These are phyloP conservation scores for Hestina assimilis DNA, from an alignment of 1,140 invertebrate species.

Conservation along the genomic window DNA sequence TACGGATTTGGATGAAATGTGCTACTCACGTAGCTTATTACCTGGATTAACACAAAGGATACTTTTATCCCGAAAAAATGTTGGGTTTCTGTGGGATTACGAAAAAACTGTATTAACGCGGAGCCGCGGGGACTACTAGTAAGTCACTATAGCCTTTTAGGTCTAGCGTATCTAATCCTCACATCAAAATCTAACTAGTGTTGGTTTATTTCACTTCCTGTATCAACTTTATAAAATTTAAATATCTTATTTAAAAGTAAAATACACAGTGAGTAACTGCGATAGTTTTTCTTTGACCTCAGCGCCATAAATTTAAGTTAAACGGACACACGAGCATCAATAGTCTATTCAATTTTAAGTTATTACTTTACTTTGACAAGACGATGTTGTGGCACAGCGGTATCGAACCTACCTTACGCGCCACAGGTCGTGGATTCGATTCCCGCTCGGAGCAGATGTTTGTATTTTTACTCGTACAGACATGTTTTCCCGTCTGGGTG, in stretches of 20 bases:
- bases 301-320: slow-evolving; percentile 19
- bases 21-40: no score
- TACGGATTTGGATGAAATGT: no score
- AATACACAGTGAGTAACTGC: slow-evolving; percentile 13
- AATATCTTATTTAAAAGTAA: slow-evolving; percentile 24
- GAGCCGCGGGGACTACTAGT: background rate
- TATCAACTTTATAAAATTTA: slow-evolving; percentile 13
- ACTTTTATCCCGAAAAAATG: no score
- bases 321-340: slow-evolving; percentile 9
- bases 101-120: no score
- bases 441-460: no score
- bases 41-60: no score
- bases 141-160: slow-evolving; percentile 1
- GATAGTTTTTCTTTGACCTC: slow-evolving; percentile 19
- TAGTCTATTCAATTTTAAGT: slow-evolving; percentile 9
- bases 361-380: background rate
- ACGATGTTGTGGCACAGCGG: no score
- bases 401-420: no score
- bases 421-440: no score
- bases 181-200: slow-evolving; percentile 4
- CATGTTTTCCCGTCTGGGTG: no score
- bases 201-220: slow-evolving; percentile 2
- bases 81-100: no score
- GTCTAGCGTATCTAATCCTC: background rate
- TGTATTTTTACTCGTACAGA: no score